phyloP scores from a whole-genome alignment of 1,140 invertebrate species.

The Himalopsyche phryganea region DNA sequence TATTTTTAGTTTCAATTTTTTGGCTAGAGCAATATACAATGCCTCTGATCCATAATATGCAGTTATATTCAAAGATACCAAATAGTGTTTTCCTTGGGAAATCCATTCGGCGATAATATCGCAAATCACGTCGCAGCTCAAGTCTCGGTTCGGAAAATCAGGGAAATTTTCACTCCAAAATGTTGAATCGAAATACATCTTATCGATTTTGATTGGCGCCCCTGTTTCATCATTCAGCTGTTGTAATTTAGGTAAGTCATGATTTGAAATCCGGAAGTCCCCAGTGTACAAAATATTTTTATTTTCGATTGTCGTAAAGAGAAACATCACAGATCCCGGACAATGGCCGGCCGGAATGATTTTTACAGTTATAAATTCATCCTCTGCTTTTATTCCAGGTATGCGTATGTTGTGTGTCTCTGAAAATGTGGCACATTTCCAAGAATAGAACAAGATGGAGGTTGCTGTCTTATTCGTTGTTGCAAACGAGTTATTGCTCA shows the following conservation, averaged over 20 bases:
- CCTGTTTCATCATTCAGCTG: constrained; percentile 50
- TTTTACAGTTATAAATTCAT: constrained; percentile 52
- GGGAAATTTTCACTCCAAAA: constrained; percentile 55
- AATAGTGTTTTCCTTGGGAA: constrained; percentile 41
- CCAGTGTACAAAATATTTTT: constrained; percentile 63
- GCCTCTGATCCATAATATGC: constrained; percentile 60
- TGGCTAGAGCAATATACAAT: constrained; percentile 56
- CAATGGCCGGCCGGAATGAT: constrained; percentile 67
- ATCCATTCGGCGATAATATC: constrained; percentile 56
- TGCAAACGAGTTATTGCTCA: too few relatives aligned
- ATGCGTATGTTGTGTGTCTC: constrained; percentile 34
- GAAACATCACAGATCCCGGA: constrained; percentile 71
- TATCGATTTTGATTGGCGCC: constrained; percentile 53
- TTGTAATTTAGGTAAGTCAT: constrained; percentile 55
- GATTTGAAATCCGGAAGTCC: constrained; percentile 60
- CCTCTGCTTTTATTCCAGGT: constrained; percentile 24
- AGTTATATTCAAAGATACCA: constrained; percentile 52
- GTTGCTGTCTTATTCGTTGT: background rate
- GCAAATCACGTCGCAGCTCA: constrained; percentile 52
- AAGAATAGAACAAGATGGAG: background rate
- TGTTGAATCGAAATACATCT: constrained; percentile 69
- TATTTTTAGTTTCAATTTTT: constrained; percentile 51
- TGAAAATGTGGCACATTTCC: constrained; percentile 25
- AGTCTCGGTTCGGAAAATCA: constrained; percentile 57
- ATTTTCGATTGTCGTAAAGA: constrained; percentile 54